Evolutionary conservation across 2,888 invertebrate species (phyloP).

Genomic region (Drosophila crucigera): DNA sequence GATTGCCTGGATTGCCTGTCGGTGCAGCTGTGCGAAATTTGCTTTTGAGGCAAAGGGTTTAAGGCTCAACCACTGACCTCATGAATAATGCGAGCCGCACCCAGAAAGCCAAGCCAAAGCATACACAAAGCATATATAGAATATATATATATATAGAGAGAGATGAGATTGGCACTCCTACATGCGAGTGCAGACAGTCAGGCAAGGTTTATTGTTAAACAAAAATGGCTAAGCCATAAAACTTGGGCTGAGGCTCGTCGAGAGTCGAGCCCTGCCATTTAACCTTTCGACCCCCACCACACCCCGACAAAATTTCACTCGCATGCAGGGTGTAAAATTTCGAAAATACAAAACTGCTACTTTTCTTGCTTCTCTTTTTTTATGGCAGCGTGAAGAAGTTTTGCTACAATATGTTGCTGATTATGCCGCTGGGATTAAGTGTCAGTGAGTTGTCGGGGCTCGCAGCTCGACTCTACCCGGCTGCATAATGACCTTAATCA

Average conservation of each 20-base stretch:
- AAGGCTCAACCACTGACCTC: conserved; percentile 54
- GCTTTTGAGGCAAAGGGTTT: conserved; percentile 16
- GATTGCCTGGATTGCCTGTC: conserved; percentile 32
- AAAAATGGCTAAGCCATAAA: conserved; percentile 77
- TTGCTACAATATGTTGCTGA: conserved; percentile 82
- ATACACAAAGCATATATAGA: conserved; percentile 10
- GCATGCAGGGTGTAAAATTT: conserved; percentile 67
- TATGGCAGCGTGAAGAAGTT: conserved; percentile 69
- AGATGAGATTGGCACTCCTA: conserved; percentile 48
- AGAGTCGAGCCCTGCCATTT: conserved; percentile 52
- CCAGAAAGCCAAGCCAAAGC: conserved; percentile 31
- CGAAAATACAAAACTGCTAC: conserved; percentile 66
- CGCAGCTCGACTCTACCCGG: conserved; percentile 55
- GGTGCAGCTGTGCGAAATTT: conserved; percentile 50
- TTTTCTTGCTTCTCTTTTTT: conserved; percentile 30
- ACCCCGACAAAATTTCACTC: conserved; percentile 10
- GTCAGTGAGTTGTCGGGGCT: conserved; percentile 60
- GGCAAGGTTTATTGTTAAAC: conserved; percentile 68
- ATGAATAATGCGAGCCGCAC: conserved; percentile 69
- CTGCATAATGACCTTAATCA: conserved; percentile 81
- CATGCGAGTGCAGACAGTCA: conserved; percentile 66
- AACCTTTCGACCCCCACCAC: conserved; percentile 48
- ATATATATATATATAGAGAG: conserved; percentile 3
- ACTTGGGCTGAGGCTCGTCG: conserved; percentile 36
- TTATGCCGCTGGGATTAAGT: conserved; percentile 81